Base-by-base conservation (phyloP, 1,140 invertebrate species). In the Anthonomus grandis region DNA sequence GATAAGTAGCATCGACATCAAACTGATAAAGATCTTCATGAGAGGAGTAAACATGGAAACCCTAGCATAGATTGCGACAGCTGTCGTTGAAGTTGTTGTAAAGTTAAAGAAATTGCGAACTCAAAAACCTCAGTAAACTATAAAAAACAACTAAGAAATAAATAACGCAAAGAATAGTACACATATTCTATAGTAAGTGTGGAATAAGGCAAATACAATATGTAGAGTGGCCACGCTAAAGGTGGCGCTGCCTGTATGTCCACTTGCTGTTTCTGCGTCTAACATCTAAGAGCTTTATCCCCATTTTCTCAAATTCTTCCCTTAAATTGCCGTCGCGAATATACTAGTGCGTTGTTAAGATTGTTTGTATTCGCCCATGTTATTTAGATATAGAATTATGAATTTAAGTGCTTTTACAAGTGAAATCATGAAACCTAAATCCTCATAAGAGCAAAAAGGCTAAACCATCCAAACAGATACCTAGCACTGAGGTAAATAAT, bases 381-480 rank as follows among this genome's bases (percentile, higher is more conserved):
- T 39, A 39, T 39, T 9, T 9, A n/a, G n/a, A n/a, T n/a, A n/a
- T n/a, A n/a, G n/a, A n/a, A n/a, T n/a, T n/a, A n/a, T n/a, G n/a
- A n/a, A 39, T 39, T 39, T 15, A 39, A 39, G 37, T 39, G 37
- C 37, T 39, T 39, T 39, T 39, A 13, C 5, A 6, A 13, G 15
- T 13, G 37, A 39, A 39, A 39, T n/a, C 37, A 13, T 39, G 15
- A 39, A 39, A 39, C 13, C 37, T 12, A 39, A 39, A 17, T 39
- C 13, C 37, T 39, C 37, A 39, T n/a, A 39, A 39, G 37, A 39
- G 15, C 37, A 39, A 39, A 39, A 39, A 39, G 15, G 5, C 17
- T 39, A 39, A 6, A 39, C 37, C 37, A 39, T 9, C 37, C 17
- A 39, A 39, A 13, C 37, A 9, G 9, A 39, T 39, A 39, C 37